phyloP scores from a whole-genome alignment of 2,797 vertebrate species.

The Enteromius treurensis region DNA sequence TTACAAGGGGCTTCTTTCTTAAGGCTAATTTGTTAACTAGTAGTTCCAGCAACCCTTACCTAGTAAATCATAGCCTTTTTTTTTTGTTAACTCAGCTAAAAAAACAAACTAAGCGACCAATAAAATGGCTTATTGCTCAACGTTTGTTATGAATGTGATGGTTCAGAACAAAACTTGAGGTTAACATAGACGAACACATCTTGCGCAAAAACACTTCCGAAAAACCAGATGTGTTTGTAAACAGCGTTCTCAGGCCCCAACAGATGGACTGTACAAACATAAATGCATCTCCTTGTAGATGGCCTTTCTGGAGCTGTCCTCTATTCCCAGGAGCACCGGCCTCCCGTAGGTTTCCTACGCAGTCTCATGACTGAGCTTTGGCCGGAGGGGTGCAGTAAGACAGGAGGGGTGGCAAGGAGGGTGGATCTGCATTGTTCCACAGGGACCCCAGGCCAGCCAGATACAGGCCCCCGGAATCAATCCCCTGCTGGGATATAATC shows the following conservation, averaged over 20 bases:
- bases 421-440: constrained; percentile 59
- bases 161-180: neutral
- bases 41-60: neutral
- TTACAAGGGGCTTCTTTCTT: neutral
- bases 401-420: constrained; percentile 50
- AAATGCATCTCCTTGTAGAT: constrained; percentile 7
- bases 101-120: neutral
- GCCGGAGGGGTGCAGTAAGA: constrained; percentile 52
- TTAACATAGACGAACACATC: neutral
- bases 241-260: constrained; percentile 48
- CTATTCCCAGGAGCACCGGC: constrained; percentile 47
- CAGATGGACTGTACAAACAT: constrained; percentile 55
- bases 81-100: neutral
- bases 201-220: neutral
- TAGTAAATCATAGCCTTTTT: neutral
- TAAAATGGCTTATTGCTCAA: neutral
- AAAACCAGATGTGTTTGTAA: constrained; percentile 52
- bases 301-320: constrained; percentile 2
- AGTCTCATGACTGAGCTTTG: constrained; percentile 46
- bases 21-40: neutral
- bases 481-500: constrained; percentile 65
- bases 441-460: constrained; percentile 51
- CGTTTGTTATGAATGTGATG: neutral
- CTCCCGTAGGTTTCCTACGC: constrained; percentile 38
- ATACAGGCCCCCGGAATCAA: constrained; percentile 63